A percentile compares a stretch with the other conserved stretches of the same genome.
phyloP scores from a whole-genome alignment of 2,888 invertebrate genomes.

The Orchestes rusci region DNA sequence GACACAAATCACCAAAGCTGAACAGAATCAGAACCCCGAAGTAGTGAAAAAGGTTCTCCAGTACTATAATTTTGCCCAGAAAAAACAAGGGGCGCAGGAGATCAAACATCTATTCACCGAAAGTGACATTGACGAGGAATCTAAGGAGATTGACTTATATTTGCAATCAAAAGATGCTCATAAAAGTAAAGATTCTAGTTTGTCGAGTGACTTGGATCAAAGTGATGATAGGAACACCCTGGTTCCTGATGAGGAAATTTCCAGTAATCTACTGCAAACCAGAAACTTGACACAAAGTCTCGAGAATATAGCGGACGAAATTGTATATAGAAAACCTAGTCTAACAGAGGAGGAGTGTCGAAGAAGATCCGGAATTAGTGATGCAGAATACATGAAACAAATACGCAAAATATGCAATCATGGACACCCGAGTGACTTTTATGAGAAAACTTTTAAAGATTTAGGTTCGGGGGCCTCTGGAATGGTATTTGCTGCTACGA shows the following conservation, averaged over 20 bases:
- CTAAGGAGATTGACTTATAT: conserved; percentile 72
- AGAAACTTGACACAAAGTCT: conserved; percentile 42
- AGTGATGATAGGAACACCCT: conserved; percentile 14
- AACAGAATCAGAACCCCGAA: conserved; percentile 83
- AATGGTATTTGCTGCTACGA: conserved; percentile 84
- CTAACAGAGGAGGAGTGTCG: conserved; percentile 32
- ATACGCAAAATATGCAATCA: conserved; percentile 72
- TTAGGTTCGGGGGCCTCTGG: conserved; percentile 84
- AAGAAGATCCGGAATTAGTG: conserved; percentile 45
- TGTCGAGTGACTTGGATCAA: conserved; percentile 24
- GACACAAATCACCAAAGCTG: conserved; percentile 76
- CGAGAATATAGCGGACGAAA: conserved; percentile 42
- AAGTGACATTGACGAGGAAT: conserved; percentile 72
- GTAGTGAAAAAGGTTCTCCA: conserved; percentile 87
- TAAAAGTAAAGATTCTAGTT: conserved; percentile 50
- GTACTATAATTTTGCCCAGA: conserved; percentile 81
- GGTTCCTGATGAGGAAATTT: background rate
- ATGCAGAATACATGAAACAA: conserved; percentile 66
- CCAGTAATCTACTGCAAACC: conserved; percentile 32
- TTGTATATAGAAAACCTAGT: conserved; percentile 38
- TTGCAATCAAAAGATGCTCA: conserved; percentile 66
- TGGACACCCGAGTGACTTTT: conserved; percentile 74
- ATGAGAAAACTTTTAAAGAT: conserved; percentile 69
- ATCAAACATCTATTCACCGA: conserved; percentile 79
- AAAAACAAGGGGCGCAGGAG: conserved; percentile 65